Base-by-base conservation (phyloP, 2,797 vertebrate species). In the Bovichtus variegatus region DNA sequence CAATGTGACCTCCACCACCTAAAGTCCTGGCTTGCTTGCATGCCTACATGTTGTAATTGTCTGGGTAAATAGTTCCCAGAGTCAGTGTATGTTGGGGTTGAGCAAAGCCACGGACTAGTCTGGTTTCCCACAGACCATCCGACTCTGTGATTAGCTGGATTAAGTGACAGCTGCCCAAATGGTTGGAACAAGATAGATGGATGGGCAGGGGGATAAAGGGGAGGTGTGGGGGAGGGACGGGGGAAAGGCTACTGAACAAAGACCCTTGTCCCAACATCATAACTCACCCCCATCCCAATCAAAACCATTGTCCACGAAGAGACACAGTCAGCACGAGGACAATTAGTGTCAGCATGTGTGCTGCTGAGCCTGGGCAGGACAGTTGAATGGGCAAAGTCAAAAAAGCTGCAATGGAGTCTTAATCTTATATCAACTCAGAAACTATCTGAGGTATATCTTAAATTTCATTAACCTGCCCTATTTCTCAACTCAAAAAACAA, bases 161-260 rank as follows among this genome's bases (percentile, higher is more conserved):
- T 96, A 96, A 95, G 92, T 94, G 95, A 95, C 95, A 96, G 95
- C 95, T 96, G 95, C 95, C 94, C 92, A 94, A 95, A 95, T 93
- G 94, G 92, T 92, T 92, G 84, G 90, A 91, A 89, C 93, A 93
- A 93, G 91, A 92, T 92, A 92, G 91, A 92, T 92, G 91, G 92
- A 93, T 90, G 90, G 88, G 89, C 80, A 83, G 83, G 78, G 87
- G 91, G 91, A 91, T 92, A 89, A 90, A 81, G 88, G 77, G 75
- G 83, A 82, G 82, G 80, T 82, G 81, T 86, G 85, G 86, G 88
- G 88, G 80, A 87, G 85, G 89, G 90, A 89, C 89, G 84, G 75
- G 91, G 89, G 79, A 88, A 89, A 88, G 89, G 90, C 88, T 89
- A 92, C 84, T 86, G 87, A 94, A 94, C 94, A 95, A 95, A 95